Percentiles rank a stretch among this genome's conserved stretches.
Evolutionary conservation across 2,113 vertebrate genomes (phyloP).

Genomic region (Hyla sarda): DNA sequence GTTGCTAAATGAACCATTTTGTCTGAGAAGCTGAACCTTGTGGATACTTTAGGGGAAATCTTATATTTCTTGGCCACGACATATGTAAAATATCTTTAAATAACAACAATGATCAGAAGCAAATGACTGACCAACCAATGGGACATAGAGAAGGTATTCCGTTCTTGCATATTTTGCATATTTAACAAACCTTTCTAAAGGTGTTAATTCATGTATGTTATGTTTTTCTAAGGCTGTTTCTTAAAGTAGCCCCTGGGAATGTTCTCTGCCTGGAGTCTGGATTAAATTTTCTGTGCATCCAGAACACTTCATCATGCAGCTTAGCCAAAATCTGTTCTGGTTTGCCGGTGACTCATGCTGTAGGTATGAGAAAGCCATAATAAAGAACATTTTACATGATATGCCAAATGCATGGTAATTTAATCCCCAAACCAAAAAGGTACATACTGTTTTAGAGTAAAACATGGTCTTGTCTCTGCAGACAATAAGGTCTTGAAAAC

Average conservation of each 20-base stretch:
- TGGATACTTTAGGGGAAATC: constrained; percentile 10
- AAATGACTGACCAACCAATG: constrained; percentile 12
- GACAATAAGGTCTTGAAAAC: constrained; percentile 60
- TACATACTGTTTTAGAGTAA: constrained; percentile 58
- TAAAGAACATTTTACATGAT: constrained; percentile 75
- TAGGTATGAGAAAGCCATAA: constrained; percentile 72
- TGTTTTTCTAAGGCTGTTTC: constrained; percentile 40
- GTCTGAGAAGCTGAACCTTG: constrained; percentile 35
- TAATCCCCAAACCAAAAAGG: constrained; percentile 67
- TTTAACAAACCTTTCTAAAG: constrained; percentile 38
- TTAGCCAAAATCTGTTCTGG: constrained; percentile 74
- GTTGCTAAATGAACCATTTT: constrained; percentile 21
- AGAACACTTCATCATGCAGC: constrained; percentile 79
- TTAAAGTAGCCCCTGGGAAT: constrained; percentile 70
- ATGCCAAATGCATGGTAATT: constrained; percentile 76
- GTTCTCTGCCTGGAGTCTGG: constrained; percentile 70
- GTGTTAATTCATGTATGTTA: constrained; percentile 58
- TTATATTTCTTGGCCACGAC: constrained; percentile 42
- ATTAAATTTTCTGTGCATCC: constrained; percentile 73
- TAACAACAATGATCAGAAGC: constrained; percentile 27
- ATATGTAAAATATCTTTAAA: constrained; percentile 43
- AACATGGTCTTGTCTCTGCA: constrained; percentile 57
- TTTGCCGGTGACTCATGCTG: constrained; percentile 78
- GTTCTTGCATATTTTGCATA: constrained; percentile 46
- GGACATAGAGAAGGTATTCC: not conserved